Evolutionary conservation across 1,140 invertebrate genomes (phyloP).

Genomic region (Trigoniulus corallinus): DNA sequence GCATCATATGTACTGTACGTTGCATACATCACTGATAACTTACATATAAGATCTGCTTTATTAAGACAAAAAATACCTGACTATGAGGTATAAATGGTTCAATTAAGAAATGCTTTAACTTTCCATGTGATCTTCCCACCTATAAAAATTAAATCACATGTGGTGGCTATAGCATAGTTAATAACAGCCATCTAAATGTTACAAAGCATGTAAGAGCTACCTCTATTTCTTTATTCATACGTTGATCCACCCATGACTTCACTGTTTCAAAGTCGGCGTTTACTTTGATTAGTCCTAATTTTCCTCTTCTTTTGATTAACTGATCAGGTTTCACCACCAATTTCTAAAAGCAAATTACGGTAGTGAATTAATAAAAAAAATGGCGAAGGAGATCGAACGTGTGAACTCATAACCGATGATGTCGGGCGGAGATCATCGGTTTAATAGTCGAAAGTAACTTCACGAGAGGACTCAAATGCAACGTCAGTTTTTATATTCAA

Average conservation of each 20-base stretch:
- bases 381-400: constrained; percentile 5
- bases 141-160: constrained; percentile 18
- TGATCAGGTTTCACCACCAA: constrained; percentile 98
- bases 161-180: constrained; percentile 3
- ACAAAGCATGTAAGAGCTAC: constrained; percentile 21
- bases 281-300: constrained; percentile 91
- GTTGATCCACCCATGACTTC: constrained; percentile 72
- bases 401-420: background rate
- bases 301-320: constrained; percentile 92
- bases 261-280: constrained; percentile 63
- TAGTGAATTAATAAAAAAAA: constrained; percentile 4
- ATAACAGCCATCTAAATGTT: background rate
- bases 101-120: constrained; percentile 84
- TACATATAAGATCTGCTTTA: background rate
- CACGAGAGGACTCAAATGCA: no score
- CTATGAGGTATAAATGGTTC: constrained; percentile 90
- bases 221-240: constrained; percentile 69
- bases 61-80: constrained; percentile 45
- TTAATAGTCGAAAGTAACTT: no score
- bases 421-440: no score
- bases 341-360: constrained; percentile 39
- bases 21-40: background rate
- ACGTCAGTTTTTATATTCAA: no score
- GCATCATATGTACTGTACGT: no score
- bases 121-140: constrained; percentile 68